Conservation (phyloP, 2,797 vertebrate species). For the Pachyuromys duprasi region DNA sequence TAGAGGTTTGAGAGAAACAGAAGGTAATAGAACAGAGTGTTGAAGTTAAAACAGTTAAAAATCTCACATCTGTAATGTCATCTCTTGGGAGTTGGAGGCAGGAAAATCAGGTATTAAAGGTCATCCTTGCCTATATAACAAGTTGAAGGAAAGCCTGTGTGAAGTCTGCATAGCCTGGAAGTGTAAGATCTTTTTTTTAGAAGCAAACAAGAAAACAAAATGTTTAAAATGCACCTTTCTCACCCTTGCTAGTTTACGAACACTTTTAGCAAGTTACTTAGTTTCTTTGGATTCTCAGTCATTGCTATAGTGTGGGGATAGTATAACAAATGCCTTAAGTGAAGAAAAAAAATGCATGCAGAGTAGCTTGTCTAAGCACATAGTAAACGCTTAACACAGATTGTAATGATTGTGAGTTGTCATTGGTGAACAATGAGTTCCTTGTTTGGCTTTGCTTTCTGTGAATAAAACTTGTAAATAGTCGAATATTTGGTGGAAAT, state of each 20-base stretch:
- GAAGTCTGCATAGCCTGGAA: neutral
- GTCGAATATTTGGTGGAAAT: conserved; percentile 18
- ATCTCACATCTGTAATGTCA: neutral
- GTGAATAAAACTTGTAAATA: conserved; percentile 23
- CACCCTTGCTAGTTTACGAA: neutral
- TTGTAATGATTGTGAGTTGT: conserved; percentile 35
- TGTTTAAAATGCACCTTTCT: conserved; percentile 4
- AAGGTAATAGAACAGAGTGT: neutral
- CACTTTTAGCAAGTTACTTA: conserved; percentile 10
- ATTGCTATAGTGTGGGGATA: neutral
- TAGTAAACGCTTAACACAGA: conserved; percentile 3
- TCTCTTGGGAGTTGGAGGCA: neutral
- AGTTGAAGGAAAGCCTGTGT: neutral
- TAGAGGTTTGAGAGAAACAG: conserved; percentile 29
- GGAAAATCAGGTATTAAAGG: neutral
- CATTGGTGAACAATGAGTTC: neutral
- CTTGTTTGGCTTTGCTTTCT: conserved; percentile 42
- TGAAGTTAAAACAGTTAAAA: conserved; percentile 40
- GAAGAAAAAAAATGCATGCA: neutral
- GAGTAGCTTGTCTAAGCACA: conserved; percentile 35
- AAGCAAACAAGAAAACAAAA: neutral
- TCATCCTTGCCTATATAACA: neutral
- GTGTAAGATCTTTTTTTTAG: neutral
- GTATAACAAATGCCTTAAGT: conserved; percentile 1
- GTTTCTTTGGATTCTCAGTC: conserved; percentile 26